A percentile compares a stretch with the other conserved stretches of the same genome.
Conservation (phyloP, 2,113 vertebrate species). For the Gambusia affinis region DNA sequence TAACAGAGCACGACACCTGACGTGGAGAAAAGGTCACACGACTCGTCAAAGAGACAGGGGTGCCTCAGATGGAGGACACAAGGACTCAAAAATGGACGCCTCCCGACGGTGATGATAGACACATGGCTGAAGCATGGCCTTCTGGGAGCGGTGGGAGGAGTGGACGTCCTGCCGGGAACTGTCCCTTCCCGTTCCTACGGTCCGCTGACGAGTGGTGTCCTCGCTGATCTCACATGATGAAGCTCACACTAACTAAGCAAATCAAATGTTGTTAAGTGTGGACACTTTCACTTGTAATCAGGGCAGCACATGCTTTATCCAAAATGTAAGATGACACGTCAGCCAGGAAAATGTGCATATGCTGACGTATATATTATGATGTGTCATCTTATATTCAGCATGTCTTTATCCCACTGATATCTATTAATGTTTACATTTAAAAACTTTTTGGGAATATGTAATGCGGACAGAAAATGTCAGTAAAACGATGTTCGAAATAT, state of each 20-base stretch:
- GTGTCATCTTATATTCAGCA: not conserved
- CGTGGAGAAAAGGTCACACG: conserved; percentile 77
- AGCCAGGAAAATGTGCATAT: conserved; percentile 7
- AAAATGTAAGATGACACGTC: conserved; percentile 21
- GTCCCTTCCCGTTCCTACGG: conserved; percentile 73
- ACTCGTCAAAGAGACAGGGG: conserved; percentile 72
- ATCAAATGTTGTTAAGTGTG: conserved; percentile 62
- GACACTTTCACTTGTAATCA: conserved; percentile 51
- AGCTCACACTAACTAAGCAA: conserved; percentile 65
- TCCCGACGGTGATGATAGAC: conserved; percentile 76
- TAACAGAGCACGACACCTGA: conserved; percentile 75
- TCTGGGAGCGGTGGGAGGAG: conserved; percentile 79
- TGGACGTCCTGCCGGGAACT: conserved; percentile 72
- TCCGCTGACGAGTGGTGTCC: conserved; percentile 63
- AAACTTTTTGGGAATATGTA: not conserved
- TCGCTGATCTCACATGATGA: conserved; percentile 66
- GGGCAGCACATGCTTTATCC: conserved; percentile 8
- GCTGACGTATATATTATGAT: not conserved
- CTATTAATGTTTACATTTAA: not conserved
- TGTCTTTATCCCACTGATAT: not conserved
- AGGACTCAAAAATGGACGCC: conserved; percentile 70
- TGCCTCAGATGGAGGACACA: conserved; percentile 65
- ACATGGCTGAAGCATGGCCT: conserved; percentile 78
- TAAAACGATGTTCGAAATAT: not conserved
- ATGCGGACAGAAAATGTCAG: not conserved